Conservation (phyloP, 92 coral and sea anemone genomes). For the Epizoanthus fatuus region DNA sequence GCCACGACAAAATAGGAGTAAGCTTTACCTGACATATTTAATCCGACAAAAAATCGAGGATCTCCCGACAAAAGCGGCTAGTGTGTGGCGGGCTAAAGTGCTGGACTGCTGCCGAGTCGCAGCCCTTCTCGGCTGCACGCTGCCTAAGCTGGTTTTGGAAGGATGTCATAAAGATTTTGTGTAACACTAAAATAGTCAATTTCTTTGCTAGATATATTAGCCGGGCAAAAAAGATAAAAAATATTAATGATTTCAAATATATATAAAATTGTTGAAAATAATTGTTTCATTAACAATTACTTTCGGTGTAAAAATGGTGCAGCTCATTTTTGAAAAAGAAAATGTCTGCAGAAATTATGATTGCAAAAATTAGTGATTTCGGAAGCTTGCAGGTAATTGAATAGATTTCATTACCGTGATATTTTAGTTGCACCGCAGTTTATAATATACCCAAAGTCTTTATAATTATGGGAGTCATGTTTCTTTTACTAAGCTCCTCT, state of each 20-base stretch:
- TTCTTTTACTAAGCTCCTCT: no score
- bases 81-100: no score
- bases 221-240: constrained; percentile 1
- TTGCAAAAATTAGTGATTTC: background rate
- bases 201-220: background rate
- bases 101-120: no score
- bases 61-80: no score
- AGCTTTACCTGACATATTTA: no score
- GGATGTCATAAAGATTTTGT: no score
- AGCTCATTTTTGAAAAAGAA: background rate
- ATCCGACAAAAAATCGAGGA: no score
- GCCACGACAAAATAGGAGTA: no score
- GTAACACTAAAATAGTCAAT: no score
- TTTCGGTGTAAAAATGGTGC: background rate
- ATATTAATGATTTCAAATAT: background rate
- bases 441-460: background rate
- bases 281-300: constrained; percentile 8
- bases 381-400: background rate
- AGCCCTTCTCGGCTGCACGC: no score
- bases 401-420: background rate
- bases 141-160: no score
- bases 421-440: background rate
- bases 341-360: background rate
- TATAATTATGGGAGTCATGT: no score
- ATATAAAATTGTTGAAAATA: constrained; percentile 23